Evolutionary conservation across 1,140 invertebrate genomes (phyloP).

Genomic region (Zaprionus vittiger): DNA sequence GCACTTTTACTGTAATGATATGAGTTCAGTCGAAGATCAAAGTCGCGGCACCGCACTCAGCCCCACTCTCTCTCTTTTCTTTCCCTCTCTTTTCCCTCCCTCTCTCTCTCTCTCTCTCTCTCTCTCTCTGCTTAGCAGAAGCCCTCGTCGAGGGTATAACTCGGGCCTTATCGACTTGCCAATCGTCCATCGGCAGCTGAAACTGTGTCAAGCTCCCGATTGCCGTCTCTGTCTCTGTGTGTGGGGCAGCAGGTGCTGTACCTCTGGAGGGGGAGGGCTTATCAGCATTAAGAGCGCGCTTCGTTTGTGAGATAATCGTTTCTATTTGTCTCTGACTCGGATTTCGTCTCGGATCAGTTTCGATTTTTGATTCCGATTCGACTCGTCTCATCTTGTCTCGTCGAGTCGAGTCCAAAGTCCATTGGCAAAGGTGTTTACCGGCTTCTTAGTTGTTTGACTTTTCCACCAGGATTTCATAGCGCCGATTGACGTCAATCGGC

Average conservation of each 20-base stretch:
- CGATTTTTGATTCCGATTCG: constrained; percentile 12
- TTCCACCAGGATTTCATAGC: constrained; percentile 47
- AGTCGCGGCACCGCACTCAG: constrained; percentile 41
- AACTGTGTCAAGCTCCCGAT: constrained; percentile 48
- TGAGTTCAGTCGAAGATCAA: constrained; percentile 52
- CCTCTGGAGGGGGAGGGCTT: constrained; percentile 13
- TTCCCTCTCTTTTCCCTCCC: not conserved
- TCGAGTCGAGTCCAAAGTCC: constrained; percentile 28
- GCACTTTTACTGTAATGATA: constrained; percentile 29
- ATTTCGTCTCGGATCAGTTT: constrained; percentile 1
- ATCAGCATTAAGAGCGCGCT: constrained; percentile 23
- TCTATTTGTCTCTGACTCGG: constrained; percentile 2
- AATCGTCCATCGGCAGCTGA: constrained; percentile 20
- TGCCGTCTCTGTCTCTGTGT: not conserved
- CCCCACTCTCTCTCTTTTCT: not conserved
- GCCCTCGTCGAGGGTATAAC: not conserved
- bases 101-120: not conserved
- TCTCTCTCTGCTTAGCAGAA: not conserved
- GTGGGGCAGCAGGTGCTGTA: constrained; percentile 13
- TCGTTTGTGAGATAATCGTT: not conserved
- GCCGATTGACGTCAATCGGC: constrained; percentile 51
- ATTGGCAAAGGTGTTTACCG: constrained; percentile 48
- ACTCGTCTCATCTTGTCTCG: not conserved
- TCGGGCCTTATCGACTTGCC: constrained; percentile 21
- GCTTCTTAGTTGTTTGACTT: constrained; percentile 40